Evolutionary conservation across 2,888 invertebrate species (phyloP).

Genomic region (Myopa testacea): DNA sequence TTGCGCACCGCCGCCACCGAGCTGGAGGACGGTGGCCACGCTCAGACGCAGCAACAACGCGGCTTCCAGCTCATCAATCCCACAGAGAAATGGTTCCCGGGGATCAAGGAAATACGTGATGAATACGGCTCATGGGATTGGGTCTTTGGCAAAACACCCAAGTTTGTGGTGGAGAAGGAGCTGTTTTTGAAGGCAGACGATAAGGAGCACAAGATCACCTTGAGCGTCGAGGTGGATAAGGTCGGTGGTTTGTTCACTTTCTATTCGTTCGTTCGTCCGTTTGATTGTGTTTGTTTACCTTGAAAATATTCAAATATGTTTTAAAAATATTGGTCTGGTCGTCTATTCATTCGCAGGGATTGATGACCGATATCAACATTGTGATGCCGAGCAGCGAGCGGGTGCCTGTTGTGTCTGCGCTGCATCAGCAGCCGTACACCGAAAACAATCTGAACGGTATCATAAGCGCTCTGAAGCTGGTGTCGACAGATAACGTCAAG

Average conservation of each 20-base stretch:
- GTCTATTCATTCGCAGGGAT: constrained; percentile 53
- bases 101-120: constrained; percentile 77
- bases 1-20: constrained; percentile 78
- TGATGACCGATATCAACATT: constrained; percentile 64
- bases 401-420: constrained; percentile 65
- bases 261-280: neutral
- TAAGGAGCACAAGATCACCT: constrained; percentile 71
- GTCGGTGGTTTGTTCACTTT: constrained; percentile 51
- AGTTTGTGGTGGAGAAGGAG: constrained; percentile 76
- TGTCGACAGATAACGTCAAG: constrained; percentile 67
- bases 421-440: constrained; percentile 62
- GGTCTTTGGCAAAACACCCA: constrained; percentile 88
- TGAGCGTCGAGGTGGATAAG: constrained; percentile 71
- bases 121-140: constrained; percentile 87
- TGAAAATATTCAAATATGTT: neutral
- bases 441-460: constrained; percentile 67
- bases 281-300: constrained; percentile 13
- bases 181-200: constrained; percentile 68
- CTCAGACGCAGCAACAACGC: constrained; percentile 79
- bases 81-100: constrained; percentile 89
- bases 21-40: constrained; percentile 79
- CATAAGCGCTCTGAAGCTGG: constrained; percentile 64
- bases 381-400: constrained; percentile 63
- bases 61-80: constrained; percentile 90
- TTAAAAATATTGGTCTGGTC: neutral